phyloP scores from a whole-genome alignment of 2,113 vertebrate species.

The Vireo altiloquus region DNA sequence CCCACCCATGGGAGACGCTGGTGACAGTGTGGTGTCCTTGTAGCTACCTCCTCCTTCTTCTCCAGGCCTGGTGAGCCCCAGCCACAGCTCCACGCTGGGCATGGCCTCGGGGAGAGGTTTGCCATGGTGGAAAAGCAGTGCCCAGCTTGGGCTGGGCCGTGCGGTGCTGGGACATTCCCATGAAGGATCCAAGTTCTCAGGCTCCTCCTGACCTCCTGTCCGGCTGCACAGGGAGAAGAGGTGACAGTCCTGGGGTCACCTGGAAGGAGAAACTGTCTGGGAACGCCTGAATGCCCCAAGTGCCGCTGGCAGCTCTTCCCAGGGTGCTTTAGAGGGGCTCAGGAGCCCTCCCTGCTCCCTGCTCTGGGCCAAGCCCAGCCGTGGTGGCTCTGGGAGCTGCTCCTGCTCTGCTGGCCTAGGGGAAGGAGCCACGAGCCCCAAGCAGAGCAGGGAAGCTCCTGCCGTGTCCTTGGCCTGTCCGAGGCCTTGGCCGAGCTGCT shows the following conservation, averaged over 20 bases:
- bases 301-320: neutral
- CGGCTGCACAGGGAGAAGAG: neutral
- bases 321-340: constrained; percentile 8
- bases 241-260: neutral
- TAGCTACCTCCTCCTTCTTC: constrained; percentile 59
- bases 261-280: neutral
- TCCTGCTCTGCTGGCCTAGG: neutral
- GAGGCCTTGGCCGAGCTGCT: neutral
- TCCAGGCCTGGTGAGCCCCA: neutral
- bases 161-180: neutral
- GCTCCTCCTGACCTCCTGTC: neutral
- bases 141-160: neutral
- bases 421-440: neutral
- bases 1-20: neutral
- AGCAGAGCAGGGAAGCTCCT: neutral
- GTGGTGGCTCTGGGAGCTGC: neutral
- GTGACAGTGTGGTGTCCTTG: neutral
- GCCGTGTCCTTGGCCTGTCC: neutral
- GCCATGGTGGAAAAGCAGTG: neutral
- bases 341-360: neutral
- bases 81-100: neutral
- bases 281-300: neutral
- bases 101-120: neutral
- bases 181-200: neutral
- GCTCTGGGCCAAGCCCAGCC: neutral